phyloP scores from a whole-genome alignment of 2,888 invertebrate genomes.

The Phasia obesa region DNA sequence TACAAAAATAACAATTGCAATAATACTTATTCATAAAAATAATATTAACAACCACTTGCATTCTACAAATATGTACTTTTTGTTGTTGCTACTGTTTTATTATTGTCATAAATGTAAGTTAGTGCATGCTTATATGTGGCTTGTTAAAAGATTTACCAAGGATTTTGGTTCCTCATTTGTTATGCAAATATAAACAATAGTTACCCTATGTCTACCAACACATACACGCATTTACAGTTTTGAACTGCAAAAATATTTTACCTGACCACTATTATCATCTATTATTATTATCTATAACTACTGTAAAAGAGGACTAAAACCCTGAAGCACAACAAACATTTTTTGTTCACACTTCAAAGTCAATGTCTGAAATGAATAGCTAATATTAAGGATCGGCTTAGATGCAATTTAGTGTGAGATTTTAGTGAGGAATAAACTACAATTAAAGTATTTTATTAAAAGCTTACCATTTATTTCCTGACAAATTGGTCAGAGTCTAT shows the following conservation, averaged over 20 bases:
- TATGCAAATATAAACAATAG: conserved; percentile 70
- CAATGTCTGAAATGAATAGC: no score
- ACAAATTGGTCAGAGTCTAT: no score
- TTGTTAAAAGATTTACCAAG: conserved; percentile 48
- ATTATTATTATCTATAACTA: conserved; percentile 15
- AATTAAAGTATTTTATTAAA: no score
- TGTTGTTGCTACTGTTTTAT: background rate
- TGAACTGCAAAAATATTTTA: conserved; percentile 47
- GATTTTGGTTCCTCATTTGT: conserved; percentile 66
- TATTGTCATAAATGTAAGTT: conserved; percentile 24
- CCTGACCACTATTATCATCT: conserved; percentile 63
- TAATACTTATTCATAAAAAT: conserved; percentile 55
- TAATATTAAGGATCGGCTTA: no score
- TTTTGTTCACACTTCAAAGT: no score
- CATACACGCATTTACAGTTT: conserved; percentile 5
- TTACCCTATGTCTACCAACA: conserved; percentile 26
- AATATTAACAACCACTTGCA: conserved; percentile 64
- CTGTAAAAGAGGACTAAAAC: background rate
- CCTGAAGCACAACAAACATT: conserved; percentile 21
- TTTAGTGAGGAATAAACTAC: no score
- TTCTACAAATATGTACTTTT: conserved; percentile 49
- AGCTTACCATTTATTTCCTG: no score
- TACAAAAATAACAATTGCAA: conserved; percentile 60
- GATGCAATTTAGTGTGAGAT: no score
- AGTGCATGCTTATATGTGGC: background rate